These are phyloP conservation scores for Cylas formicarius DNA, from an alignment of 1,140 invertebrate species.

Conservation along the genomic window DNA sequence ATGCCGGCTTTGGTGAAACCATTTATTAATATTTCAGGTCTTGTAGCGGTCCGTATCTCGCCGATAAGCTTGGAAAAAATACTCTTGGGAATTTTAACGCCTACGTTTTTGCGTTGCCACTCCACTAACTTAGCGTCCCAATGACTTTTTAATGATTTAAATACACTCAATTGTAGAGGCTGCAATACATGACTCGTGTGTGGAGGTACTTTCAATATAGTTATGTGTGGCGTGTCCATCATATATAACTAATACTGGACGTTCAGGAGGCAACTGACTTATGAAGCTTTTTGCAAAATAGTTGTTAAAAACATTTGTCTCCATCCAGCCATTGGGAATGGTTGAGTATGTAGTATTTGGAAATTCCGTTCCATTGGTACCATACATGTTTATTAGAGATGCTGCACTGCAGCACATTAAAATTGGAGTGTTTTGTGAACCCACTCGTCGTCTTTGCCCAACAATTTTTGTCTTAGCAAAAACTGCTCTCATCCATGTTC, in stretches of 20 bases:
- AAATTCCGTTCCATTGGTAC: slow-evolving; percentile 23
- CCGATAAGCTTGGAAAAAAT: slow-evolving; percentile 7
- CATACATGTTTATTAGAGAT: slow-evolving; percentile 28
- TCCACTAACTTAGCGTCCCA: slow-evolving; percentile 8
- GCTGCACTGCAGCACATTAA: slow-evolving; percentile 37
- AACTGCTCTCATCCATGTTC: slow-evolving; percentile 37
- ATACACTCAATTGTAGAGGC: slow-evolving; percentile 30
- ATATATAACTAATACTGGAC: slow-evolving; percentile 21
- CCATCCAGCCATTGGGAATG: slow-evolving; percentile 37
- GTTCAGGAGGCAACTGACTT: slow-evolving; percentile 20
- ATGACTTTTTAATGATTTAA: slow-evolving; percentile 9
- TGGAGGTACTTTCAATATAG: slow-evolving; percentile 47
- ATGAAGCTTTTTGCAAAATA: slow-evolving; percentile 36
- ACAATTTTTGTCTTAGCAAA: slow-evolving; percentile 35
- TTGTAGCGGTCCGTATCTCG: slow-evolving; percentile 1
- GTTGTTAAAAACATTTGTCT: slow-evolving; percentile 22
- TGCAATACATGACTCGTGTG: slow-evolving; percentile 42
- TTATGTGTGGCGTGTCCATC: slow-evolving; percentile 18
- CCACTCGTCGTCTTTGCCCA: slow-evolving; percentile 28
- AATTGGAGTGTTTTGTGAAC: slow-evolving; percentile 35
- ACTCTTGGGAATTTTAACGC: slow-evolving; percentile 7
- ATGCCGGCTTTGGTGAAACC: no score
- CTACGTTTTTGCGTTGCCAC: slow-evolving; percentile 11
- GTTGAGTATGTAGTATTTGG: slow-evolving; percentile 35
- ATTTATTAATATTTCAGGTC: slow-evolving; percentile 2